A percentile compares a stretch with the other conserved stretches of the same genome.
Conservation (phyloP, 2,888 invertebrate genomes). For the Dendrolimus houi region DNA sequence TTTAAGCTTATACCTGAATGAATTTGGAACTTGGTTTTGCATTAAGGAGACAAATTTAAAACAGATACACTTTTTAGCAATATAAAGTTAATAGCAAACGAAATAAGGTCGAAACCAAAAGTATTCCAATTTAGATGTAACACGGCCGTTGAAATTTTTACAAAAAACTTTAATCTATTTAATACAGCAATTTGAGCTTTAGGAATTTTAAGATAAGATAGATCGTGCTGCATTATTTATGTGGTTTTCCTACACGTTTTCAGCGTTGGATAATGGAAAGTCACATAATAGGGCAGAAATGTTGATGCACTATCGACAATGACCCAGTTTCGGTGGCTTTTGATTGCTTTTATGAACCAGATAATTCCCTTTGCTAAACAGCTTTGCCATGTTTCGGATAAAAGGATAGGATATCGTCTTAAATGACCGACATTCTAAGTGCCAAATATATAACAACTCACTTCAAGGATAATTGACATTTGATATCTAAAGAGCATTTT, state of each 20-base stretch:
- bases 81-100: neutral
- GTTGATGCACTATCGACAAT: neutral
- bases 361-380: neutral
- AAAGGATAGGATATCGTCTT: neutral
- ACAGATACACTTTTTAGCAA: neutral
- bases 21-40: neutral
- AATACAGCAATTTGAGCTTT: constrained; percentile 40
- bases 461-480: too few relatives aligned
- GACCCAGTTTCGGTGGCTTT: neutral
- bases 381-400: neutral
- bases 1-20: constrained; percentile 12
- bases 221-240: constrained; percentile 12
- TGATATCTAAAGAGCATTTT: too few relatives aligned
- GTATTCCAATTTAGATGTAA: constrained; percentile 16
- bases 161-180: constrained; percentile 28
- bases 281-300: neutral
- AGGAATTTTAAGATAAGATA: constrained; percentile 35
- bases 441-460: too few relatives aligned
- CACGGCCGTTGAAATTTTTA: constrained; percentile 29
- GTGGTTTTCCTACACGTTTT: neutral
- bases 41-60: neutral
- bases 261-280: neutral
- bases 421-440: too few relatives aligned
- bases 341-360: neutral
- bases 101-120: neutral